Conservation (phyloP, 2,888 invertebrate species). For the Phrixothrix hirtus region DNA sequence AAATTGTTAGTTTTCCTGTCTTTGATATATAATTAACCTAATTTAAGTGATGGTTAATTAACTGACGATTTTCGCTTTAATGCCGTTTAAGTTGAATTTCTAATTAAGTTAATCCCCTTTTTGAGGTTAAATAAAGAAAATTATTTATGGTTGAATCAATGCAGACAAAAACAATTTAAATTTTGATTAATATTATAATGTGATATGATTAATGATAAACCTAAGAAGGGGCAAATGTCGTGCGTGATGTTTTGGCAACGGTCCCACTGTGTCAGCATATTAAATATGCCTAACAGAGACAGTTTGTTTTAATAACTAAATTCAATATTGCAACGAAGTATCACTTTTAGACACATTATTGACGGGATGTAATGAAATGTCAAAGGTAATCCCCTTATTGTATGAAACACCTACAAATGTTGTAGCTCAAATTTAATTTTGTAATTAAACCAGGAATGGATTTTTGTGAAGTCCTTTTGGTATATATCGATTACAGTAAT, state of each 20-base stretch:
- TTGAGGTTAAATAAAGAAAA: neutral
- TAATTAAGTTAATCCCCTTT: neutral
- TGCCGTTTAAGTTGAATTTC: neutral
- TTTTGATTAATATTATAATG: too few species aligned
- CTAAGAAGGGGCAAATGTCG: neutral
- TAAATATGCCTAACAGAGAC: neutral
- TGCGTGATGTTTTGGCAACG: conserved; percentile 10
- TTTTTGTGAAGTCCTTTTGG: too few species aligned
- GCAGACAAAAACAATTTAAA: neutral
- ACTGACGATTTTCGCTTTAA: conserved; percentile 4
- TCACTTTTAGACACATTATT: neutral
- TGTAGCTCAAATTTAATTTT: too few species aligned
- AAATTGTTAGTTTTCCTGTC: conserved; percentile 11
- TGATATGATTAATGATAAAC: too few species aligned
- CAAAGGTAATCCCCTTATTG: too few species aligned
- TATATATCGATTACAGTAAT: too few species aligned
- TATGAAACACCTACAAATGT: too few species aligned
- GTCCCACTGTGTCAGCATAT: conserved; percentile 11
- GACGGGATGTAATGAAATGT: too few species aligned
- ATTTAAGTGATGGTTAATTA: conserved; percentile 17
- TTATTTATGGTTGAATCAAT: neutral
- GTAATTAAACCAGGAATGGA: too few species aligned
- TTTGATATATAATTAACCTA: conserved; percentile 21
- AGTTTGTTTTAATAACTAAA: neutral
- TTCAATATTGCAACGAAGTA: neutral